Conservation (phyloP, 2,797 vertebrate genomes). For the Bryconaethiops microstoma region DNA sequence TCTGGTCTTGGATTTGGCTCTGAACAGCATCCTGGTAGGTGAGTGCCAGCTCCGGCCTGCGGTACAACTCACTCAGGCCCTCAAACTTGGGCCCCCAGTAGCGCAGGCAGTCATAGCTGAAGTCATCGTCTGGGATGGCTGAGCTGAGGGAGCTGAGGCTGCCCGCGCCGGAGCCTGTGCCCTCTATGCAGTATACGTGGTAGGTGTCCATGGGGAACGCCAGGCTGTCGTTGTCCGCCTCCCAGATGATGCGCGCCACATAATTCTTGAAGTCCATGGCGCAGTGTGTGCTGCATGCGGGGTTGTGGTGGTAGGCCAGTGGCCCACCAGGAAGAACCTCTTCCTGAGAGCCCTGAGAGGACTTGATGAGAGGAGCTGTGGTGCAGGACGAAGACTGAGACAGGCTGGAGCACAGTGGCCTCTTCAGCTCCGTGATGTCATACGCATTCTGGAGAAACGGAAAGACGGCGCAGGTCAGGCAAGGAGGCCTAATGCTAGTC, state of each 20-base stretch:
- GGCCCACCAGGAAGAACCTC: slow-evolving; percentile 69
- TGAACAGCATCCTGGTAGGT: slow-evolving; percentile 63
- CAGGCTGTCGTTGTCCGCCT: slow-evolving; percentile 80
- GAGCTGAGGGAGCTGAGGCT: slow-evolving; percentile 87
- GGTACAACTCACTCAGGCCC: slow-evolving; percentile 80
- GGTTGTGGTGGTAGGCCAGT: slow-evolving; percentile 58
- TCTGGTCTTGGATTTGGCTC: slow-evolving; percentile 59
- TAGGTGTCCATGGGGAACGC: slow-evolving; percentile 77
- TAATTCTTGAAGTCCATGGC: slow-evolving; percentile 83
- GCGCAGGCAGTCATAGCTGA: slow-evolving; percentile 72
- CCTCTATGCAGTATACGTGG: slow-evolving; percentile 84
- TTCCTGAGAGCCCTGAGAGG: slow-evolving; percentile 77
- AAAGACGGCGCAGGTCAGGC: neutral
- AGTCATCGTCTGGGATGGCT: slow-evolving; percentile 65
- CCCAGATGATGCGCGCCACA: slow-evolving; percentile 80
- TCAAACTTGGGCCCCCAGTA: slow-evolving; percentile 84
- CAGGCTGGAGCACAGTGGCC: slow-evolving; percentile 79
- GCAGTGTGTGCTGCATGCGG: slow-evolving; percentile 54
- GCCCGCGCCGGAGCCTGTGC: slow-evolving; percentile 74
- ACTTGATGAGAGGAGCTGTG: slow-evolving; percentile 78
- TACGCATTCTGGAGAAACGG: slow-evolving; percentile 78
- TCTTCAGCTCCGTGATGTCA: slow-evolving; percentile 85
- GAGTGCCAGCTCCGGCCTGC: slow-evolving; percentile 67
- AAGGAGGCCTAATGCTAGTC: neutral
- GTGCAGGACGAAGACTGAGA: slow-evolving; percentile 79